Evolutionary conservation across 2,888 invertebrate species (phyloP).

Genomic region (Heterodera filipjevi): DNA sequence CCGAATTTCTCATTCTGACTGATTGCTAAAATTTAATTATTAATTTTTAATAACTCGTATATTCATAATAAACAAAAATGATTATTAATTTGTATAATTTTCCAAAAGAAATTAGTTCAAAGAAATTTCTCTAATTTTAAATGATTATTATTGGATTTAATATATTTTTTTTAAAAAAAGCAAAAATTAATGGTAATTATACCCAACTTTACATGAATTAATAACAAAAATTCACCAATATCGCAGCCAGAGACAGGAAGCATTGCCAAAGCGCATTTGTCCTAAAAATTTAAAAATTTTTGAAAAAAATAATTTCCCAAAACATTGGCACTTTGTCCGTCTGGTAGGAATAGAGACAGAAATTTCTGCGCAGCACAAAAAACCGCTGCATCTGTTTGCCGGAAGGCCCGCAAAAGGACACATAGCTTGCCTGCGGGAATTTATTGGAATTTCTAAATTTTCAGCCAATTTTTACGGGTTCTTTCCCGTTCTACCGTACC

Average conservation of each 20-base stretch:
- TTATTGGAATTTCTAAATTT: neutral
- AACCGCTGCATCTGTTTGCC: constrained; percentile 50
- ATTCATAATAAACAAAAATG: too few species aligned
- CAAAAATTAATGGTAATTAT: too few species aligned
- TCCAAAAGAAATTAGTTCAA: too few species aligned
- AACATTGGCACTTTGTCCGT: constrained; percentile 47
- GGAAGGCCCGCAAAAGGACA: constrained; percentile 52
- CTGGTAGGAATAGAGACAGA: constrained; percentile 62
- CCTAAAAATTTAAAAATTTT: constrained; percentile 47
- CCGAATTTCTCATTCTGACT: constrained; percentile 50
- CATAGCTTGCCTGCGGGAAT: constrained; percentile 32
- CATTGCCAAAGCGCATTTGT: constrained; percentile 57
- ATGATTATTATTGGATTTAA: too few species aligned
- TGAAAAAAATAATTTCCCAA: neutral
- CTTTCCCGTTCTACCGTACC: neutral
- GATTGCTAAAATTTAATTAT: constrained; percentile 7
- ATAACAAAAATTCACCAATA: constrained; percentile 29
- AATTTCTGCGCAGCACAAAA: constrained; percentile 60
- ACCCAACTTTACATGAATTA: too few species aligned
- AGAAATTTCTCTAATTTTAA: too few species aligned
- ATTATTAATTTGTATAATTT: too few species aligned
- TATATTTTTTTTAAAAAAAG: too few species aligned
- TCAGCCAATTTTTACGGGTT: neutral
- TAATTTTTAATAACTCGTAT: neutral
- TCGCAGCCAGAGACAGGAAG: constrained; percentile 63